Evolutionary conservation across 2,113 vertebrate species (phyloP).

Genomic region (Pseudorhombus dupliciocellatus): DNA sequence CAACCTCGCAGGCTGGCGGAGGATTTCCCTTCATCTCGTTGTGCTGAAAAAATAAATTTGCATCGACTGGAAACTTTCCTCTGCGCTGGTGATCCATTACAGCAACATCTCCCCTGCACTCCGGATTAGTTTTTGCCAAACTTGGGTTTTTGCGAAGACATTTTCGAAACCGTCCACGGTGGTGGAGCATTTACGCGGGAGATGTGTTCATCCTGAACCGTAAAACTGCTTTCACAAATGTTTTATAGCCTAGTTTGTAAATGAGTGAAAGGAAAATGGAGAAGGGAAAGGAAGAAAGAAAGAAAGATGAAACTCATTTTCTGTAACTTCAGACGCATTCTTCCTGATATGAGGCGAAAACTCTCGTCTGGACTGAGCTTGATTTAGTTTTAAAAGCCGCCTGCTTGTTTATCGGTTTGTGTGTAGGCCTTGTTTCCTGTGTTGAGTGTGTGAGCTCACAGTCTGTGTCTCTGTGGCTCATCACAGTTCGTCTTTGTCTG

Average conservation of each 20-base stretch:
- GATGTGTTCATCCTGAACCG: too few relatives aligned
- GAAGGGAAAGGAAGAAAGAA: too few relatives aligned
- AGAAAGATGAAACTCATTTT: too few relatives aligned
- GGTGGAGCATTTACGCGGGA: too few relatives aligned
- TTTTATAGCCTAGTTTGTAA: too few relatives aligned
- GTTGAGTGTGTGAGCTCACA: not conserved
- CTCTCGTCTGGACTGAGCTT: too few relatives aligned
- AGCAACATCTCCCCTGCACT: not conserved
- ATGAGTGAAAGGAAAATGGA: too few relatives aligned
- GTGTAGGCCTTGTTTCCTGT: not conserved
- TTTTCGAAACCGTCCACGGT: too few relatives aligned
- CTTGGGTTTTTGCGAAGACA: not conserved
- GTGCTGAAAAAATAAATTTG: slow-evolving; percentile 43
- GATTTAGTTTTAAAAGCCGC: too few relatives aligned
- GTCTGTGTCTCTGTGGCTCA: slow-evolving; percentile 20
- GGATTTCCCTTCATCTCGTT: slow-evolving; percentile 34
- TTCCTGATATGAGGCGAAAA: too few relatives aligned
- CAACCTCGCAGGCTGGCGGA: slow-evolving; percentile 8
- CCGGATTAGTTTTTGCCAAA: slow-evolving; percentile 7
- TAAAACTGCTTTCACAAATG: too few relatives aligned
- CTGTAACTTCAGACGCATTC: too few relatives aligned
- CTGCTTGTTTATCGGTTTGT: not conserved
- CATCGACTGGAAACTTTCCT: slow-evolving; percentile 10
- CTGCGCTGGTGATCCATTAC: slow-evolving; percentile 27
- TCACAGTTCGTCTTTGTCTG: slow-evolving; percentile 47